Evolutionary conservation across 2,113 vertebrate species (phyloP).

Genomic region (Gasterosteus nipponicus): DNA sequence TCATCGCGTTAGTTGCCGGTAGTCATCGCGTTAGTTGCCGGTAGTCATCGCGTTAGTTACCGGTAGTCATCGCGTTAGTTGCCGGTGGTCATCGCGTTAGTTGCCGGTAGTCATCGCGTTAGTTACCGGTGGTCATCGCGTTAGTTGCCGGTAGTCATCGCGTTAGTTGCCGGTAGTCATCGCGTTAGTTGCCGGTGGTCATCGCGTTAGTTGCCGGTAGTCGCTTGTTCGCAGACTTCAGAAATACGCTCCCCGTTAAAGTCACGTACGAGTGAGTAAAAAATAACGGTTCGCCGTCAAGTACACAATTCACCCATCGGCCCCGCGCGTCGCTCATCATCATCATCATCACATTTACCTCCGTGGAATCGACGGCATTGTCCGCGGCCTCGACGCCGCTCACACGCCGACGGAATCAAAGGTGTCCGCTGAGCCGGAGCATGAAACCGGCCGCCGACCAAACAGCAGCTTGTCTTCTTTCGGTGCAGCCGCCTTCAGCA

Average conservation of each 20-base stretch:
- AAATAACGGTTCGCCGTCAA: background rate
- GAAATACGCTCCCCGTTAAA: background rate
- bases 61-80: no score
- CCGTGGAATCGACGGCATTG: constrained; percentile 74
- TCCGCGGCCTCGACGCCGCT: constrained; percentile 56
- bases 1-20: no score
- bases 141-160: no score
- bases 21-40: no score
- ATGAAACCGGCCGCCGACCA: constrained; percentile 42
- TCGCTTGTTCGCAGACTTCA: constrained; percentile 1
- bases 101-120: no score
- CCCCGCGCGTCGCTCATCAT: background rate
- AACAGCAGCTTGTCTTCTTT: background rate
- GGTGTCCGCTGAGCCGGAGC: constrained; percentile 37
- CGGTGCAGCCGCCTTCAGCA: constrained; percentile 7
- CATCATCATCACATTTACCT: constrained; percentile 52
- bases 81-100: no score
- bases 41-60: no score
- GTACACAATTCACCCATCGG: no score
- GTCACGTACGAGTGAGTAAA: background rate
- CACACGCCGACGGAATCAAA: constrained; percentile 62
- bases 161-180: no score
- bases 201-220: no score
- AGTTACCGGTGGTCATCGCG: no score
- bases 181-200: no score